Base-by-base conservation (phyloP, 1,140 invertebrate genomes). In the Harlomillsia oculata region DNA sequence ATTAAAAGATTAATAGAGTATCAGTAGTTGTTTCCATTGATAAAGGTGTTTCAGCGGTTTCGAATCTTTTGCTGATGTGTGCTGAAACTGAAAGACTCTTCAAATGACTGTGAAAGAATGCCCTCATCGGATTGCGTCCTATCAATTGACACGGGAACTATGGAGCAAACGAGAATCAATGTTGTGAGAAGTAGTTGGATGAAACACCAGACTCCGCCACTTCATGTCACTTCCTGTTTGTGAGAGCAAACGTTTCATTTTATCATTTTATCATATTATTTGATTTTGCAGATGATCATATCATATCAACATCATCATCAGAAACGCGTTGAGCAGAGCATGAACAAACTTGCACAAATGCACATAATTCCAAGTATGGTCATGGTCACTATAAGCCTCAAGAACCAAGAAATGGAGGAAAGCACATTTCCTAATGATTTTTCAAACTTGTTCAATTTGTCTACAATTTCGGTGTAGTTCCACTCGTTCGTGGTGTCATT, bases 301-400 rank as follows among this genome's bases (percentile, higher is more conserved):
- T 9, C n/a, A 34, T n/a, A 34, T 8, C 8, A 9, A 9, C 32
- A 34, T 34, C 8, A 23, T 46, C 26, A 23, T 46, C 20, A 46
- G 26, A 23, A 25, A 26, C 18, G 13, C 0, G 53, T 21, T 5
- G 56, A 45, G 28, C 49, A 53, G n/a, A 59, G 28, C 16, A 59
- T 30, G 8, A 30, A 8, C 9, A 59, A 8, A 4, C 21, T 18
- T 2, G 40, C 30, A 9, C 44, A 13, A 5, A 59, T 41, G 36
- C 53, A 50, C 5, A 59, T n/a, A n/a, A n/a, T n/a, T n/a, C n/a
- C 30, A 28, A 52, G 21, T 21, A 49, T 50, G 16, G 14, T 16
- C n/a, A 44, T 3, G 11, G 49, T 14, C 5, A 36, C 36, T n/a
- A n/a, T n/a, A 48, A 6, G 8, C 57, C 50, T 5, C 43, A 30